phyloP scores from a whole-genome alignment of 2,797 vertebrate species.

The Spinus pinus region DNA sequence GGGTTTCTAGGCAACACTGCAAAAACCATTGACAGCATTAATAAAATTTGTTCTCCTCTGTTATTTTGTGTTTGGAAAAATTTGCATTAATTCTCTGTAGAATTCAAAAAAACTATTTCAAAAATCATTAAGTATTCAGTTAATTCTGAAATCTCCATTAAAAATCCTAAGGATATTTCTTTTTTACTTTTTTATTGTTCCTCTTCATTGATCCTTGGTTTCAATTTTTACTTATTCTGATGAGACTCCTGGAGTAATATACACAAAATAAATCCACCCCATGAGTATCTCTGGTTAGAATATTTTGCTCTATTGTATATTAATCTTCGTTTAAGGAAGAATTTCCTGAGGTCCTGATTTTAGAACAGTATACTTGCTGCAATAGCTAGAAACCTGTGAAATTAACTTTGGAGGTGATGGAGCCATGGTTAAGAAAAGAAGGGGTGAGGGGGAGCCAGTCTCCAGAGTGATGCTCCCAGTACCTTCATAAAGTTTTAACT shows the following conservation, averaged over 20 bases:
- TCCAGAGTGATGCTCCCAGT: background rate
- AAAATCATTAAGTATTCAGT: background rate
- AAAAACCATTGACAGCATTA: background rate
- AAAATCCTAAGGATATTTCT: background rate
- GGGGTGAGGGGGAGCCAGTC: background rate
- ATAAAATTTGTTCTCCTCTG: background rate
- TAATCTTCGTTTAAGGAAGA: conserved; percentile 12
- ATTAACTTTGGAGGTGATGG: background rate
- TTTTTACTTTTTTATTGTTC: background rate
- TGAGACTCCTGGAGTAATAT: background rate
- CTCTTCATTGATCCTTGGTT: background rate
- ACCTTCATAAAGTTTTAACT: background rate
- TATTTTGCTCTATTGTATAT: background rate
- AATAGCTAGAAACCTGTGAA: background rate
- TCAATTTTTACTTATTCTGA: background rate
- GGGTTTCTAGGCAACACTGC: background rate
- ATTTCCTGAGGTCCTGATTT: conserved; percentile 16
- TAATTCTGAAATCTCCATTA: background rate
- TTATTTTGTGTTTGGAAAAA: conserved; percentile 1
- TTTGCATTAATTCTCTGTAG: background rate
- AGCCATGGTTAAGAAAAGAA: background rate
- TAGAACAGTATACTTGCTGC: background rate
- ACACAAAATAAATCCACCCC: background rate
- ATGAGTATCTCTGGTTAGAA: background rate
- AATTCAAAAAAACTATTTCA: background rate